A percentile compares a stretch with the other conserved stretches of the same genome.
Evolutionary conservation across 2,888 invertebrate species (phyloP).

Genomic region (Platycheirus rosarum): DNA sequence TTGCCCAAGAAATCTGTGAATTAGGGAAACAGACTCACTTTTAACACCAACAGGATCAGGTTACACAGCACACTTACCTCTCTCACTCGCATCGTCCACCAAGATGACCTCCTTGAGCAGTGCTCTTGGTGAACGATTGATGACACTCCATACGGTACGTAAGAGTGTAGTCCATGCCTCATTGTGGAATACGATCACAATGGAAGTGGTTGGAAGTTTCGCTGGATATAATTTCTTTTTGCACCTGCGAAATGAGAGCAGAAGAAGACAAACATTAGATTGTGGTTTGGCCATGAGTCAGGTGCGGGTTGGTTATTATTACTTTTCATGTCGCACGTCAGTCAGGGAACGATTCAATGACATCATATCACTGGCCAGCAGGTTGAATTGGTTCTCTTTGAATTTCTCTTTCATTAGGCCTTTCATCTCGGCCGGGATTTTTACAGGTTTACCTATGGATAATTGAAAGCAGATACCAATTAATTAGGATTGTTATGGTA

Average conservation of each 20-base stretch:
- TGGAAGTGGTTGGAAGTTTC: slow-evolving; percentile 94
- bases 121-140: slow-evolving; percentile 94
- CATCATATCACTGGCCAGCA: slow-evolving; percentile 98
- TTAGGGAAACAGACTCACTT: slow-evolving; percentile 74
- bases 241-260: slow-evolving; percentile 85
- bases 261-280: slow-evolving; percentile 17
- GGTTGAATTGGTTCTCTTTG: slow-evolving; percentile 99
- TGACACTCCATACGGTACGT: slow-evolving; percentile 98
- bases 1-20: slow-evolving; percentile 92
- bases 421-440: slow-evolving; percentile 93
- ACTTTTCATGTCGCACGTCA: slow-evolving; percentile 96
- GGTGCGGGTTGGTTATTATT: slow-evolving; percentile 81
- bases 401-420: slow-evolving; percentile 96
- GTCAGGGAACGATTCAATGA: slow-evolving; percentile 96
- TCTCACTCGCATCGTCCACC: slow-evolving; percentile 98
- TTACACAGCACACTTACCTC: slow-evolving; percentile 87
- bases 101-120: slow-evolving; percentile 97
- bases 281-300: slow-evolving; percentile 11
- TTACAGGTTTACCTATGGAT: slow-evolving; percentile 90
- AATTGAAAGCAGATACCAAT: slow-evolving; percentile 60
- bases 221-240: slow-evolving; percentile 90
- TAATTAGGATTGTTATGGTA: background rate
- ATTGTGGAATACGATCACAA: slow-evolving; percentile 99
- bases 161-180: slow-evolving; percentile 99
- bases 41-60: slow-evolving; percentile 15